Conservation (phyloP, 2,797 vertebrate genomes). For the Hippoglossus hippoglossus region DNA sequence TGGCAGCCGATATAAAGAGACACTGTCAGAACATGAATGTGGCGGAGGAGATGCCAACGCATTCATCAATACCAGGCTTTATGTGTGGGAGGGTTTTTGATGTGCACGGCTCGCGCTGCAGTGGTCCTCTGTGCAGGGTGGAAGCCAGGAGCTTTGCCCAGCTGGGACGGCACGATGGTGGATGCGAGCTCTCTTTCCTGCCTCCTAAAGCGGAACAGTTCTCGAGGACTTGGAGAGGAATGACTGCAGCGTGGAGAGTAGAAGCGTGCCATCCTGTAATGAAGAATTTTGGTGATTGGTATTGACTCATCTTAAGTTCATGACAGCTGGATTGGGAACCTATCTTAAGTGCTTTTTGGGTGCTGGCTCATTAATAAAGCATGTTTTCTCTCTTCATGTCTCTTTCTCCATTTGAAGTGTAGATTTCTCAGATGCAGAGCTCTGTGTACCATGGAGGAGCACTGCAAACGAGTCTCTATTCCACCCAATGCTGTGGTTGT, state of each 20-base stretch:
- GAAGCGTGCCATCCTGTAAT: conserved; percentile 10
- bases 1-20: conserved; percentile 83
- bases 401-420: conserved; percentile 42
- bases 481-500: conserved; percentile 44
- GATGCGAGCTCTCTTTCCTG: conserved; percentile 66
- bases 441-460: conserved; percentile 33
- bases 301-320: conserved; percentile 34
- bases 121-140: conserved; percentile 64
- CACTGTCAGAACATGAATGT: conserved; percentile 82
- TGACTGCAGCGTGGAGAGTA: conserved; percentile 27
- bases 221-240: conserved; percentile 22
- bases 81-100: conserved; percentile 79
- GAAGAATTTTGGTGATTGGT: conserved; percentile 33
- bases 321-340: conserved; percentile 48
- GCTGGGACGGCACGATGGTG: conserved; percentile 70
- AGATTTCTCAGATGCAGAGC: conserved; percentile 45
- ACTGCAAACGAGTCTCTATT: conserved; percentile 44
- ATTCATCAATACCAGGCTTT: conserved; percentile 83
- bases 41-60: conserved; percentile 75
- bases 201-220: conserved; percentile 46
- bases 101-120: conserved; percentile 69
- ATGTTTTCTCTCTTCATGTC: conserved; percentile 21
- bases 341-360: conserved; percentile 38
- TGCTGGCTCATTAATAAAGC: conserved; percentile 49
- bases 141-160: conserved; percentile 76